Base-by-base conservation (phyloP, 2,888 invertebrate species). In the Iphiclides podalirius region DNA sequence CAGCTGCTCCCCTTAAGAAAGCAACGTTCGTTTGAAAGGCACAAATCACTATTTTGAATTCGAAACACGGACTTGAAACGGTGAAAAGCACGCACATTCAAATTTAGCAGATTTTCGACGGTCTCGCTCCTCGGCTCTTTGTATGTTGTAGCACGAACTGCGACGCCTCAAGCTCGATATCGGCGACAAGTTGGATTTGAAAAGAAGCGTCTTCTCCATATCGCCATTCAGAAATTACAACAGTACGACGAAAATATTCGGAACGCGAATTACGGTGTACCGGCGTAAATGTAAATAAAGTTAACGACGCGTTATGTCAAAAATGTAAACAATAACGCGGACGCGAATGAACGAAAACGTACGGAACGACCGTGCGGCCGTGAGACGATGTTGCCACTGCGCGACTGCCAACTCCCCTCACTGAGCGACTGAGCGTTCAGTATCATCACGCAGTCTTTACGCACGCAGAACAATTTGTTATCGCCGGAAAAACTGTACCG, bases 121-220 rank as follows among this genome's bases (percentile, higher is more conserved):
- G 74, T 89, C 89, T 67, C 88, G 83, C 69, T 85, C 82, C 64
- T 89, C 89, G 1, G 89, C 89, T 77, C 87, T 82, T 75, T 89
- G 89, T 68, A 89, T 86, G 61, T 89, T 89, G 67, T 89, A 89
- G 63, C 89, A 89, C 54, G 89, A 89, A 73, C 86, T 89, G 36
- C 89, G 79, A 63, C 89, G 84, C 73, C 89, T 81, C 66, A 89
- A 66, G 71, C 88, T 88, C 9, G 88, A 81, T 75, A 89, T 86
- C 45, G 89, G 87, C 58, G 89, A 89, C 75, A 89, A 75, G 58
- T 87, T 86, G 44, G 83, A 75, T 62, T 84, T 87, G 62, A 88
- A 87, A 58, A 87, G 79, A 57, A 87, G 74, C 52, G 88, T 88
- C 75, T 74, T 87, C 69, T 89, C 89, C 89, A 89, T 89, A 56